phyloP scores from a whole-genome alignment of 2,113 vertebrate species.

The Caracal caracal region DNA sequence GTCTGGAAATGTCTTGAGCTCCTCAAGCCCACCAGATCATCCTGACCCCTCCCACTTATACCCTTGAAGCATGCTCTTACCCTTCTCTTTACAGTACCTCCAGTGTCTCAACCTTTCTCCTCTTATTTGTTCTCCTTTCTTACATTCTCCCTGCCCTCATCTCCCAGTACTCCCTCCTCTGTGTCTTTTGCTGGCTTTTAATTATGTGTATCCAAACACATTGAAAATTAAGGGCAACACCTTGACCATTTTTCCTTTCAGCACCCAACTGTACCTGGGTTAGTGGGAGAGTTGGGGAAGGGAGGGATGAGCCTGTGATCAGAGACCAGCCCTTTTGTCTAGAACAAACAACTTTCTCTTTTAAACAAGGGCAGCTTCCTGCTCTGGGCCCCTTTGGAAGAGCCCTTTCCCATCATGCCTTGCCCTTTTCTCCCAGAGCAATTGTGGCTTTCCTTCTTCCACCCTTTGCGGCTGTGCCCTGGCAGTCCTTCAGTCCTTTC shows the following conservation, averaged over 20 bases:
- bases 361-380: not conserved
- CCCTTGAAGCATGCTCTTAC: not conserved
- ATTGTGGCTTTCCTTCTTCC: not conserved
- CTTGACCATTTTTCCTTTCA: not conserved
- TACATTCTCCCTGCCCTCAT: not conserved
- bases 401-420: not conserved
- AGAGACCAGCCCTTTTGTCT: not conserved
- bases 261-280: not conserved
- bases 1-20: conserved; percentile 47
- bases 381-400: not conserved
- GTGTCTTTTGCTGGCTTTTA: not conserved
- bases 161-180: not conserved
- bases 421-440: not conserved
- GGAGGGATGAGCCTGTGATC: too few relatives aligned
- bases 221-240: not conserved
- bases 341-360: not conserved
- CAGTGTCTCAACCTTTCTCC: not conserved
- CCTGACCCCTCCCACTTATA: not conserved
- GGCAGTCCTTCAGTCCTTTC: not conserved
- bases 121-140: not conserved
- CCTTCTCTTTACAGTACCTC: not conserved
- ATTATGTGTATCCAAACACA: not conserved
- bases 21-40: not conserved
- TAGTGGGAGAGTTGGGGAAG: not conserved
- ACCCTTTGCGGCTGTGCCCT: not conserved